These are phyloP conservation scores for Penaeus chinensis DNA, from an alignment of 1,140 invertebrate species.

Conservation along the genomic window DNA sequence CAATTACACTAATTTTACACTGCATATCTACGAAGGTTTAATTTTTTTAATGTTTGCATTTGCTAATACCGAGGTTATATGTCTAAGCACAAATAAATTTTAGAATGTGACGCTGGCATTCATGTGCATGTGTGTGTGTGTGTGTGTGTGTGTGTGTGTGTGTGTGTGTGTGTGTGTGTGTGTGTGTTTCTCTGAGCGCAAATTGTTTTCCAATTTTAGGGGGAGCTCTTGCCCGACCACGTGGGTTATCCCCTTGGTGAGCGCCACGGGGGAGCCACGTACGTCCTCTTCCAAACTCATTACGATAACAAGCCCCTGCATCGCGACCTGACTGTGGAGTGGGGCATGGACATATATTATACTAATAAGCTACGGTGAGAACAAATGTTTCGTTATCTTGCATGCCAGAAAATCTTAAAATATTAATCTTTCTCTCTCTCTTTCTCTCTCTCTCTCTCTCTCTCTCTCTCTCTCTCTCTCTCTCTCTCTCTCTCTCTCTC, in stretches of 20 bases:
- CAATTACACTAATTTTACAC: no score
- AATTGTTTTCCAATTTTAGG: slow-evolving; percentile 16
- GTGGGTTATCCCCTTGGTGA: slow-evolving; percentile 56
- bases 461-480: no score
- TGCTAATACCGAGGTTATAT: no score
- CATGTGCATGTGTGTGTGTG: no score
- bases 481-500: no score
- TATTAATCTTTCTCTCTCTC: no score
- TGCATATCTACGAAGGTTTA: no score
- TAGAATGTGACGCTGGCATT: no score
- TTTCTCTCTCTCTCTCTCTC: no score
- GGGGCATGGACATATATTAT: slow-evolving; percentile 52
- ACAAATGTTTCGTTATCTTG: background rate
- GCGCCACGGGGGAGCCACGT: slow-evolving; percentile 47
- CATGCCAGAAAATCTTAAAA: background rate
- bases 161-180: no score
- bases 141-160: background rate
- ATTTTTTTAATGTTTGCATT: no score
- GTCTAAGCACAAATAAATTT: no score
- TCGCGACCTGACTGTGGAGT: slow-evolving; percentile 47
- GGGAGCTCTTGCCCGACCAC: slow-evolving; percentile 46
- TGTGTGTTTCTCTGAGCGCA: background rate
- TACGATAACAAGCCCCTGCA: slow-evolving; percentile 45
- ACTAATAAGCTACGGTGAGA: slow-evolving; percentile 49
- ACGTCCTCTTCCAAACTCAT: slow-evolving; percentile 60